Evolutionary conservation across 2,797 vertebrate species (phyloP), one percentile per base, ranked within the genome.

Genomic region (Acipenser ruthenus): DNA sequence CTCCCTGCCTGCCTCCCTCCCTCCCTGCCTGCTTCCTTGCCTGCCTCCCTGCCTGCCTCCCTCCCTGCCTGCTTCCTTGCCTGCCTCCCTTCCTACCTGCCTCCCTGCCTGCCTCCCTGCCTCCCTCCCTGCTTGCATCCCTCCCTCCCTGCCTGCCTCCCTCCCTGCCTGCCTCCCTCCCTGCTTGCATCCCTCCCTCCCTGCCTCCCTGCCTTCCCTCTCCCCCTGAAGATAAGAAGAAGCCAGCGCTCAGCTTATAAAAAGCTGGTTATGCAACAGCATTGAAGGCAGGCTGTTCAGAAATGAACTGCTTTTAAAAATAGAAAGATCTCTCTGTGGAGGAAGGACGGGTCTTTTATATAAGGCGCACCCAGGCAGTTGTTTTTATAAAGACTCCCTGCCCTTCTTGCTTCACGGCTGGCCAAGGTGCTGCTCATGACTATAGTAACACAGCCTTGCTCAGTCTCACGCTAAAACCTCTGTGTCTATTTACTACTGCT

Each of bases 271-370:
- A 67, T 9, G 51, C 12, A 47, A 7, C 6, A 53, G 61, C 6
- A 64, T 67, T 51, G 37, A 65, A 48, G n/a, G 18, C 55, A 62
- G 64, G 8, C 48, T 4, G 49, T 8, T 55, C 15, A 53, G 12
- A 10, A 53, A 62, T 11, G 13, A 4, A 23, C 15, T 58, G 47
- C 48, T n/a, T 52, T 12, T 7, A 37, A 6, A 18, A 59, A 37
- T 56, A 58, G 23, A 50, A 58, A 7, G 49, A 23, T 63, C 60
- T 65, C 55, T 55, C 56, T 67, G 74, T 69, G 67, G 68, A 76
- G 73, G 77, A 74, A 71, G 74, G 69, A 73, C 61, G 67, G 65
- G 50, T 68, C 69, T 72, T 74, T 71, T 74, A 76, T 75, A 76
- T 74, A 79, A 69, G 68, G 49, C 50, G 65, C 61, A 6, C 67